Percentiles rank a stretch among this genome's conserved stretches.
Conservation (phyloP, 2,888 invertebrate genomes). For the Troilus luridus region DNA sequence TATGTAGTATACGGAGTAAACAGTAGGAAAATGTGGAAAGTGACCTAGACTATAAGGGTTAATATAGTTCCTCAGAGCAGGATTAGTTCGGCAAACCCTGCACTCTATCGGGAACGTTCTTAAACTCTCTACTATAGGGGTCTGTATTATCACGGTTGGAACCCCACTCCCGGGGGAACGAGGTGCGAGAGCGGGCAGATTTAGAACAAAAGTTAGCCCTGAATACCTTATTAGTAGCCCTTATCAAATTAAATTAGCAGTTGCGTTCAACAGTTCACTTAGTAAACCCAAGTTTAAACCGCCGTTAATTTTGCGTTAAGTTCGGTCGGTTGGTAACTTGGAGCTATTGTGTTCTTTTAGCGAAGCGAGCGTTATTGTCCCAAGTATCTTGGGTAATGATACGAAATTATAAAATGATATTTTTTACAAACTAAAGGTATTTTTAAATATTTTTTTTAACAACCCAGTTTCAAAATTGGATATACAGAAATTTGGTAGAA, state of each 20-base stretch:
- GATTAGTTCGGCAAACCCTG: background rate
- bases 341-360: slow-evolving; percentile 12
- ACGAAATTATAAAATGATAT: background rate
- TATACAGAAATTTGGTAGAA: too few relatives aligned
- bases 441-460: too few relatives aligned
- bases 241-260: slow-evolving; percentile 19
- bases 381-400: too few relatives aligned
- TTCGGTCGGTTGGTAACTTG: background rate
- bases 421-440: background rate
- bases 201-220: slow-evolving; percentile 25
- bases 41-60: too few relatives aligned
- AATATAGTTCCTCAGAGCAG: too few relatives aligned
- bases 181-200: background rate
- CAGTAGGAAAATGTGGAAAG: too few relatives aligned
- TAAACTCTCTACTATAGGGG: background rate
- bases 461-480: too few relatives aligned
- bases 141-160: background rate
- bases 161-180: background rate
- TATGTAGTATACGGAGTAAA: too few relatives aligned
- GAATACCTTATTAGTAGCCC: slow-evolving; percentile 12
- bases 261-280: slow-evolving; percentile 3
- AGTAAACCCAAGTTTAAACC: background rate
- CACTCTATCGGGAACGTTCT: background rate
- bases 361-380: background rate
- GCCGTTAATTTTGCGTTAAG: background rate